Evolutionary conservation across 53 echinoderm and acorn worm genomes (phyloP).

Genomic region (Echinarachnius parma): DNA sequence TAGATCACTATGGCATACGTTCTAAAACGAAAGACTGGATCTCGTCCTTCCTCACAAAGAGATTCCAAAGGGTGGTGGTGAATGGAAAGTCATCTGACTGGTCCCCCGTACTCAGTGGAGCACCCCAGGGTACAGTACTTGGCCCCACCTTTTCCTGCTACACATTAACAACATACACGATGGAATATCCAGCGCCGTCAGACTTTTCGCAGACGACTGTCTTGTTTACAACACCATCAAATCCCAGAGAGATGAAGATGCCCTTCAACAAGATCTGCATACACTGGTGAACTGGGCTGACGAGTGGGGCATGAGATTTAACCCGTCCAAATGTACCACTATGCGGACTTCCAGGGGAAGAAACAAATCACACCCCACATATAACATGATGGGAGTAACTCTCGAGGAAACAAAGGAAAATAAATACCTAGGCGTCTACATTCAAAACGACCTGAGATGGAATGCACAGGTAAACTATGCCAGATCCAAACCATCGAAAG

Average conservation of each 20-base stretch:
- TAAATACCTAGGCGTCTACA: constrained; percentile 38
- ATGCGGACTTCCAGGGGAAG: background rate
- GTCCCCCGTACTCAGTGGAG: constrained; percentile 15
- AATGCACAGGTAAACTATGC: constrained; percentile 32
- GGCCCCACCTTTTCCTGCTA: background rate
- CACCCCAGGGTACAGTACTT: constrained; percentile 7
- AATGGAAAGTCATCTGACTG: constrained; percentile 7
- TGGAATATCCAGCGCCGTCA: background rate
- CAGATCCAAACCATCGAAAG: constrained; percentile 6
- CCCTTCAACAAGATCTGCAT: background rate
- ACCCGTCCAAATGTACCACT: background rate
- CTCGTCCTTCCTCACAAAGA: background rate
- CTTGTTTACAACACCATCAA: background rate
- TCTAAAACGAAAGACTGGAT: background rate
- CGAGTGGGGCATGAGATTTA: background rate
- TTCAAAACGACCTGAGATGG: constrained; percentile 53
- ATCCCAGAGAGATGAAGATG: background rate
- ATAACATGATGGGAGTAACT: background rate
- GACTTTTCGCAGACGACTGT: background rate
- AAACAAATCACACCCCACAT: background rate
- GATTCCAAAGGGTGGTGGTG: background rate
- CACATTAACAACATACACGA: background rate
- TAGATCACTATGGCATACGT: constrained; percentile 16
- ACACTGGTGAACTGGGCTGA: background rate
- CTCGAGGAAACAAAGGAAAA: background rate